Base-by-base conservation (phyloP, 2,797 vertebrate genomes). In the Alca torda region DNA sequence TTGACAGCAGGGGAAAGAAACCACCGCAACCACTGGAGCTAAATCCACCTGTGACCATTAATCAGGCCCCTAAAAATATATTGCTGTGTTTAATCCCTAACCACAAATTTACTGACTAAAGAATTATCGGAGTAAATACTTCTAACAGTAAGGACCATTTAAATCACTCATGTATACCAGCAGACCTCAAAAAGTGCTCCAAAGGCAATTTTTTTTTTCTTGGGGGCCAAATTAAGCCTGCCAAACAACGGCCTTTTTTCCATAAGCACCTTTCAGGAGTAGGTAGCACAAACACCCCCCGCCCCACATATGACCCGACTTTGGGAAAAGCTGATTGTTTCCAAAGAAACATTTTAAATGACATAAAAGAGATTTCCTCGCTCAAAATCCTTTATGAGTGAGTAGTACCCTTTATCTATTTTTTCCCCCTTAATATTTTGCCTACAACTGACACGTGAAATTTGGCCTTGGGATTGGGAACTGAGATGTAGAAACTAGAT, bases 41-140 rank as follows among this genome's bases (percentile, higher is more conserved):
- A 72, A 80, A 68, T 94, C 95, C 95, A 95, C 93, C 93, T 93
- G 90, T 80, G 95, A 41, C 86, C 87, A 64, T 95, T 95, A 90
- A 95, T 95, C 93, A 93, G 30, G 11, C 46, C 64, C 76, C 86
- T 94, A 92, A 96, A 95, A 95, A 96, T 95, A 94, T 76, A 96
- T 56, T 61, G 73, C 76, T 37, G 65, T 70, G 51, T 95, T 91
- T 86, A 92, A 96, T 77, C 61, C 75, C 93, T 92, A 93, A 93
- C 76, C 89, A 72, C 86, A 72, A 56, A 84, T 93, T 83, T 92
- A 83, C 74, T 57, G 84, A n/a, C 46, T 79, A 7, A 91, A 93
- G 79, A 95, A 70, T 83, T 76, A 75, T 88, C 12, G 25, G 87
- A 84, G 86, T 80, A 95, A 95, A 53, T 89, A 23, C 56, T 90